Percentiles rank a stretch among this genome's conserved stretches.
phyloP scores from a whole-genome alignment of 2,888 invertebrate species.

The Catocala nupta region DNA sequence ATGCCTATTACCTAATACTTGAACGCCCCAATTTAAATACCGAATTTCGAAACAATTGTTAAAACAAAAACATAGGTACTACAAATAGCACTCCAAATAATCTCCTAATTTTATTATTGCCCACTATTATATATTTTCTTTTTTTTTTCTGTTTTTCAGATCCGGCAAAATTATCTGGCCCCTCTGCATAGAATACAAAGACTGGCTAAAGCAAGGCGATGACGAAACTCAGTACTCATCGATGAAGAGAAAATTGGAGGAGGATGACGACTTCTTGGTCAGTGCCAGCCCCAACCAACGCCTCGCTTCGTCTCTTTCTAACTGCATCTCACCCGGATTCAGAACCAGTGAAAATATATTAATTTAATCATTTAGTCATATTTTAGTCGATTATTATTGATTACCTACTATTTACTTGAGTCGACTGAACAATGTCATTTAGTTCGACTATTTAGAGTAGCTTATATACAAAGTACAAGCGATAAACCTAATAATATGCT shows the following conservation, averaged over 20 bases:
- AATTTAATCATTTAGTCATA: slow-evolving; percentile 13
- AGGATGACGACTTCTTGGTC: slow-evolving; percentile 81
- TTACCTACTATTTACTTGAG: no score
- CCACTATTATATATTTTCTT: not conserved
- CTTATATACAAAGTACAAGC: no score
- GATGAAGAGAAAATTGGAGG: slow-evolving; percentile 75
- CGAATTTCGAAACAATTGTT: no score
- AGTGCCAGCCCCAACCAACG: slow-evolving; percentile 69
- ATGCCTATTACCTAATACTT: no score
- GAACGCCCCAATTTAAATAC: no score
- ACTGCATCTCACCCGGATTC: slow-evolving; percentile 78
- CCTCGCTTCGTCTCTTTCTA: slow-evolving; percentile 70
- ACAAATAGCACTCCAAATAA: no score
- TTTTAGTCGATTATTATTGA: no score
- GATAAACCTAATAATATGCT: no score
- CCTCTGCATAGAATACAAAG: slow-evolving; percentile 85
- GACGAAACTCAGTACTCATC: slow-evolving; percentile 75
- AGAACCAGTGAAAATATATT: slow-evolving; percentile 73
- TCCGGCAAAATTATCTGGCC: slow-evolving; percentile 84
- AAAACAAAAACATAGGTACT: no score
- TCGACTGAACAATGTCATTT: no score
- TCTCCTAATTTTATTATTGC: no score
- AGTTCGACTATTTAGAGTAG: no score
- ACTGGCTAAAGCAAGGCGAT: slow-evolving; percentile 73
- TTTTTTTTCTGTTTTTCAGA: slow-evolving; percentile 60